A percentile compares a stretch with the other conserved stretches of the same genome.
These are phyloP conservation scores for Leptonema lineaticorne DNA, from an alignment of 1,140 invertebrate species.

Conservation along the genomic window DNA sequence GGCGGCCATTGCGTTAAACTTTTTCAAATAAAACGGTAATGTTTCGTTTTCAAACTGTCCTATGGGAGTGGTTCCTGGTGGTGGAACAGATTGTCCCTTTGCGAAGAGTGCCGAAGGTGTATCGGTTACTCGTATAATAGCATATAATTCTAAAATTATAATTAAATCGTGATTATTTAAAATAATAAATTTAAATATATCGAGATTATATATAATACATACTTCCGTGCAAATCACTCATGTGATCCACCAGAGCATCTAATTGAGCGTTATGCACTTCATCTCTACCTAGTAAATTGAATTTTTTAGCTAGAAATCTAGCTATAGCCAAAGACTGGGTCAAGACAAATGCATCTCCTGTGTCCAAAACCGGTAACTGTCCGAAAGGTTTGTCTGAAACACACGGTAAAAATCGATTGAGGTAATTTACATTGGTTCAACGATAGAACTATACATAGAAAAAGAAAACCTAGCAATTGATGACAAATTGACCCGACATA, in stretches of 20 bases:
- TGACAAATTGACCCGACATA: too few species aligned
- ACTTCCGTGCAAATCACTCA: slow-evolving; percentile 58
- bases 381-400: slow-evolving; percentile 35
- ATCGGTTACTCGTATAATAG: not conserved
- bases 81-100: not conserved
- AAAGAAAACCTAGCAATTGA: too few species aligned
- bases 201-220: slow-evolving; percentile 29
- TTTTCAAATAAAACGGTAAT: slow-evolving; percentile 28
- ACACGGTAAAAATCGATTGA: not conserved
- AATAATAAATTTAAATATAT: not conserved
- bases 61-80: not conserved
- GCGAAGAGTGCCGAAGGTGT: not conserved
- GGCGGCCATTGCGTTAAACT: slow-evolving; percentile 28
- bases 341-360: slow-evolving; percentile 44
- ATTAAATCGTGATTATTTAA: not conserved
- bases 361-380: slow-evolving; percentile 33
- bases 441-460: too few species aligned
- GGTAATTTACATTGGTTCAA: too few species aligned
- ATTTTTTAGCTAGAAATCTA: slow-evolving; percentile 69
- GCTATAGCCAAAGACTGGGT: slow-evolving; percentile 71
- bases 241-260: slow-evolving; percentile 64
- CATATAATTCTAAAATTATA: slow-evolving; percentile 15
- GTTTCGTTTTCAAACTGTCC: slow-evolving; percentile 4
- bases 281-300: slow-evolving; percentile 63
- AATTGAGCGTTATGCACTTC: slow-evolving; percentile 68